Evolutionary conservation across 2,888 invertebrate species (phyloP), one percentile per base, ranked within the genome.

Genomic region (Pachydiplax longipennis): DNA sequence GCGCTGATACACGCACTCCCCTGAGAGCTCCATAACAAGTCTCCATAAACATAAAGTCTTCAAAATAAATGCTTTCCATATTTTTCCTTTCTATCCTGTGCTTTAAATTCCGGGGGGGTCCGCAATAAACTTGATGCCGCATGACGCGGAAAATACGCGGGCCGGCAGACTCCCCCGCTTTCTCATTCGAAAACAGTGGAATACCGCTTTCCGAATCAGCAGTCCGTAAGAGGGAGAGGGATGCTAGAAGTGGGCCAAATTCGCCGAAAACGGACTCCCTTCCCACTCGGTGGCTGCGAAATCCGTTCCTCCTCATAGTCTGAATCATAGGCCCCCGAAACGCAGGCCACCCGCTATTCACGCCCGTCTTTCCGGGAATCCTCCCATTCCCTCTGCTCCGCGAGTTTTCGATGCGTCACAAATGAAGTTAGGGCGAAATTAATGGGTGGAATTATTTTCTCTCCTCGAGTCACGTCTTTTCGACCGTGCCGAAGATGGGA

Each of bases 111-210:
- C 87, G n/a, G 40, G 22, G n/a, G 61, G 61, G 5, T 40, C 37
- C 65, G 87, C 65, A 65, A 87, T 87, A 87, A 87, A 61, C 65
- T 87, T 37, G 61, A 61, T 87, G 22, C 61, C 18, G 87, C 87
- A 65, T 61, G 87, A 48, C n/a, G 35, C 65, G 87, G 87, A 65
- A 65, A 87, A 87, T 61, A 61, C 83, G 37, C 53, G 5, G 61
- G 61, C 25, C 82, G 18, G n/a, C 22, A 22, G 40, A 25, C 53
- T 53, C 5, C 40, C 44, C 82, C 12, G 8, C 82, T 48, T 25
- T 31, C 31, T 8, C 48, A 48, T 82, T 48, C 82, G 48, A 37
- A 81, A 81, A 73, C 73, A 31, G 31, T 31, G 12, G 25, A 73
- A 25, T 10, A 53, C 25, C 0, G 83, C 83, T 83, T 83, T 83